phyloP scores from a whole-genome alignment of 2,797 vertebrate species.

The Enteromius trimaculatus region DNA sequence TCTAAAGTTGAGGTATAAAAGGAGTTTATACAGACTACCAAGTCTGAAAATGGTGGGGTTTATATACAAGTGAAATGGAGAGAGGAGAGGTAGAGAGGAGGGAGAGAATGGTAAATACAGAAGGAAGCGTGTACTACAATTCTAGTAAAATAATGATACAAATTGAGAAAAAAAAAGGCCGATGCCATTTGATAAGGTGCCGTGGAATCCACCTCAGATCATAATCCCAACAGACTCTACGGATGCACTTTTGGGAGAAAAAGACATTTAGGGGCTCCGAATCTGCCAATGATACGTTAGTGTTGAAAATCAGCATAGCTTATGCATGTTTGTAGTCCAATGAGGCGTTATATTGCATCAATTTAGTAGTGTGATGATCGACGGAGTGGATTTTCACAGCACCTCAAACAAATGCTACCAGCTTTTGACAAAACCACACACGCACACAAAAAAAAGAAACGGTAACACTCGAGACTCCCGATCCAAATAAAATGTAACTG shows the following conservation, averaged over 20 bases:
- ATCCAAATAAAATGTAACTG: conserved; percentile 47
- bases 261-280: background rate
- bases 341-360: background rate
- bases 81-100: conserved; percentile 80
- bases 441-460: conserved; percentile 36
- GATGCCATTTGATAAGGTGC: conserved; percentile 69
- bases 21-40: conserved; percentile 84
- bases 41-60: conserved; percentile 84
- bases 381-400: conserved; percentile 67
- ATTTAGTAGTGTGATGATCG: background rate
- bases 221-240: background rate
- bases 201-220: conserved; percentile 64
- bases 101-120: conserved; percentile 76
- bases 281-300: background rate
- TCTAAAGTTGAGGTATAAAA: conserved; percentile 91
- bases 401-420: conserved; percentile 63
- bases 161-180: conserved; percentile 42
- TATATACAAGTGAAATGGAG: conserved; percentile 86
- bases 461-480: conserved; percentile 44
- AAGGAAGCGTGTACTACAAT: conserved; percentile 80
- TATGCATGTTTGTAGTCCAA: background rate
- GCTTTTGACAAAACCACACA: conserved; percentile 62
- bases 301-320: background rate
- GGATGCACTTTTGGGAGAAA: background rate
- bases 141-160: conserved; percentile 74